Base-by-base conservation (phyloP, 2,797 vertebrate genomes). In the Xenopus petersii region DNA sequence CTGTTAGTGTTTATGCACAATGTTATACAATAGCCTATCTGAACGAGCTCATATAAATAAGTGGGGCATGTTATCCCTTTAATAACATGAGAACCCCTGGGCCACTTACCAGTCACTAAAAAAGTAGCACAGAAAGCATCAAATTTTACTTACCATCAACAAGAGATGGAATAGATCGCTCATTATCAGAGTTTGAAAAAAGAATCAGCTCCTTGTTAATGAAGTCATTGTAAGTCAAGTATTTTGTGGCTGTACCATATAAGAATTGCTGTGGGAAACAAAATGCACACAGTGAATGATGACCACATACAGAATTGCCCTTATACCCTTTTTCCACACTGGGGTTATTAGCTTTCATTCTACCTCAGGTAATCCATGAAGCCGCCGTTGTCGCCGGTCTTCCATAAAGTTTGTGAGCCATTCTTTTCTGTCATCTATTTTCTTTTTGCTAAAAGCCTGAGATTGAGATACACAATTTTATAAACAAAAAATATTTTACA, bases 341-440 rank as follows among this genome's bases (percentile, higher is more conserved):
- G 81, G 64, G 78, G 73, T 65, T 64, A 51, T 21, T 58, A 75
- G 11, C 55, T 71, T 64, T 79, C 26, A 54, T 84, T 90, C 86
- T 84, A 97, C 98, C 95, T 99, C 97, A 0, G 98, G 96, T 81
- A 99, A 89, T 73, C 97, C 97, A 8, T 99, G 97, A 86, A 98
- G 89, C 80, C 98, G 93, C 81, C 97, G 93, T 85, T 99, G 97
- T 54, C 98, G 88, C 68, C 97, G 88, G 87, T 99, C 96, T 83
- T 98, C 96, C 98, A 99, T 99, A 85, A 98, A 99, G 86, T 99
- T 98, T 67, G 98, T 99, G 80, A 99, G 87, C 98, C 98, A 99
- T 77, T 99, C 97, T 87, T 99, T 99, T 80, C 98, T 89, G 89
- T 99, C 98, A 71, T 99, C 98, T 0, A 96, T 96, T 85, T 99